Conservation (phyloP, 2,113 vertebrate genomes). For the Petrocephalus microphthalmus region DNA sequence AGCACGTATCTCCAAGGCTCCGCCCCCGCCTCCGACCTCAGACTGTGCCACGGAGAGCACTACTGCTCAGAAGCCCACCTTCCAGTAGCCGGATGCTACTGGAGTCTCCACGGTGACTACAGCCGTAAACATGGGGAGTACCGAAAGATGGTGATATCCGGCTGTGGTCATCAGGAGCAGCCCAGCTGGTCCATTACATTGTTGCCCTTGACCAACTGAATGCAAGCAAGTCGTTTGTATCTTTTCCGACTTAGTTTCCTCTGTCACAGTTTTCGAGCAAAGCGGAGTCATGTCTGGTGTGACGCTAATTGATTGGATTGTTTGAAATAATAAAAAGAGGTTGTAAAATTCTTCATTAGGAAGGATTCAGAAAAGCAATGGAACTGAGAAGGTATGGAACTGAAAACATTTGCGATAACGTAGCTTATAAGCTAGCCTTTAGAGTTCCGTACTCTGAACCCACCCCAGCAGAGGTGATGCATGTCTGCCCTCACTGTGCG, state of each 20-base stretch:
- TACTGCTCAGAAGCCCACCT: not conserved
- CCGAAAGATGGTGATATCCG: not conserved
- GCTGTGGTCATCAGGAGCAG: not conserved
- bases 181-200: not conserved
- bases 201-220: not conserved
- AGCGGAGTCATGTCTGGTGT: not conserved
- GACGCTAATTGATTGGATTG: not conserved
- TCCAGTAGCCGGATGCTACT: not conserved
- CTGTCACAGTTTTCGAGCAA: not conserved
- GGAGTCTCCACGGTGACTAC: not conserved
- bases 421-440: not conserved
- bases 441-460: not conserved
- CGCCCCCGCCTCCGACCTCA: not conserved
- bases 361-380: not conserved
- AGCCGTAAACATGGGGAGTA: not conserved
- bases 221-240: not conserved
- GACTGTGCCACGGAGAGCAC: not conserved
- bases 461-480: not conserved
- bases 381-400: not conserved
- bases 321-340: not conserved
- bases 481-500: not conserved
- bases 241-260: not conserved
- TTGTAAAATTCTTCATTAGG: not conserved
- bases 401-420: not conserved
- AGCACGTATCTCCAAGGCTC: not conserved